These are phyloP conservation scores for human (Homo sapiens) DNA, from an alignment of 2,113 vertebrate species.

Conservation along the genomic window DNA sequence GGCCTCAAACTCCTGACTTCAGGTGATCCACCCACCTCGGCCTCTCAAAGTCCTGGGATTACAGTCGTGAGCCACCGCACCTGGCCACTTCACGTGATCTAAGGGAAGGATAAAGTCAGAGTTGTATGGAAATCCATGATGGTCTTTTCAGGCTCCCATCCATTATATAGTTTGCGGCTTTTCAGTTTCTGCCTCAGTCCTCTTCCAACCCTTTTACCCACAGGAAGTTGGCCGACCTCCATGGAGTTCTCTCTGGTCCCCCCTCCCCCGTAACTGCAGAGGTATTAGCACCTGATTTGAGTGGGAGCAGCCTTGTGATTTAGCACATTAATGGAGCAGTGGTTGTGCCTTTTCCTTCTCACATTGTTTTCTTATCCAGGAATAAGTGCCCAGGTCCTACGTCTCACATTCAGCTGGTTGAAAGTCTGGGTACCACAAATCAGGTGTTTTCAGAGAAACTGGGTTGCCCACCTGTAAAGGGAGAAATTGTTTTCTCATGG, in stretches of 20 bases:
- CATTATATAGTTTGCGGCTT: not conserved
- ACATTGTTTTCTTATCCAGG: not conserved
- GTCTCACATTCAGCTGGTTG: not conserved
- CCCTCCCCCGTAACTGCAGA: not conserved
- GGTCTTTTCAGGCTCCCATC: not conserved
- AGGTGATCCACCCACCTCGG: too few relatives aligned
- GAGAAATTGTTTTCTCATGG: not conserved
- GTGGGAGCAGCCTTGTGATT: conserved; percentile 21
- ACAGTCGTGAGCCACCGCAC: too few relatives aligned
- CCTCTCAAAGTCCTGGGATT: too few relatives aligned
- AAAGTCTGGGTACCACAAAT: not conserved
- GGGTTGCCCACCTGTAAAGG: not conserved
- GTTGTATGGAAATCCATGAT: not conserved
- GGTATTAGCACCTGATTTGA: conserved; percentile 32
- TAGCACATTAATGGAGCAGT: not conserved
- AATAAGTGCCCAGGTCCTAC: not conserved
- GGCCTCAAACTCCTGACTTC: too few relatives aligned
- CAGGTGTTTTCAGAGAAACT: conserved; percentile 2
- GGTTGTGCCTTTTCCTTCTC: conserved; percentile 26
- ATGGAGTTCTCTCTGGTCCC: not conserved
- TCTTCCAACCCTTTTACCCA: not conserved
- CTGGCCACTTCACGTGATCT: too few relatives aligned
- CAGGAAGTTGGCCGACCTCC: not conserved
- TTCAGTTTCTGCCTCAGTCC: not conserved
- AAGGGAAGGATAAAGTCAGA: not conserved